phyloP scores from a whole-genome alignment of 2,113 vertebrate genomes.

The Cathartes aura region DNA sequence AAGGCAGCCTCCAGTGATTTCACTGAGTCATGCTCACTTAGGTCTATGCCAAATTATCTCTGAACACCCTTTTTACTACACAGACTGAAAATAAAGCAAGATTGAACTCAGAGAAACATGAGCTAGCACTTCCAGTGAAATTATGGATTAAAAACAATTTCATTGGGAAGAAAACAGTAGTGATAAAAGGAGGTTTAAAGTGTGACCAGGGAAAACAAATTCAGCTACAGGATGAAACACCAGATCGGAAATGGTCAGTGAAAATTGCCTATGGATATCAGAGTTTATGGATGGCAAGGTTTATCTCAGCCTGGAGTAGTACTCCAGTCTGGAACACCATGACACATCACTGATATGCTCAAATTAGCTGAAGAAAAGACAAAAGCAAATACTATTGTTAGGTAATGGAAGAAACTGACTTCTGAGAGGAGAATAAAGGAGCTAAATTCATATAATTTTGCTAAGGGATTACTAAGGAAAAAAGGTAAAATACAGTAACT shows the following conservation, averaged over 20 bases:
- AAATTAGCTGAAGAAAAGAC: background rate
- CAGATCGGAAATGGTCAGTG: background rate
- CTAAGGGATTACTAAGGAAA: background rate
- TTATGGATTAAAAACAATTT: background rate
- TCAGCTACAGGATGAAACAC: background rate
- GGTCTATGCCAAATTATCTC: background rate
- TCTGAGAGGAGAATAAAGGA: background rate
- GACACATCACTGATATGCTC: background rate
- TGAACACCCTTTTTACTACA: background rate
- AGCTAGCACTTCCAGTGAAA: background rate
- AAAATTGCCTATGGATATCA: background rate
- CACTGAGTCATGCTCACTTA: background rate
- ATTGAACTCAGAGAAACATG: background rate
- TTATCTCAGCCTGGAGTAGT: background rate
- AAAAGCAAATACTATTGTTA: background rate
- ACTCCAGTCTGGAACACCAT: background rate
- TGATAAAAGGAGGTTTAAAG: background rate
- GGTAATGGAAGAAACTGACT: background rate
- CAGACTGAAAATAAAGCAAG: background rate
- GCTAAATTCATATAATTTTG: background rate
- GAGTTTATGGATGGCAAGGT: background rate
- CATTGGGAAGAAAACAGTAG: background rate
- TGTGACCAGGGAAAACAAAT: background rate
- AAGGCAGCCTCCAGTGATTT: background rate
- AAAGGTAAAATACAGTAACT: background rate